phyloP scores from a whole-genome alignment of 2,888 invertebrate genomes.

The Athalia circularis region DNA sequence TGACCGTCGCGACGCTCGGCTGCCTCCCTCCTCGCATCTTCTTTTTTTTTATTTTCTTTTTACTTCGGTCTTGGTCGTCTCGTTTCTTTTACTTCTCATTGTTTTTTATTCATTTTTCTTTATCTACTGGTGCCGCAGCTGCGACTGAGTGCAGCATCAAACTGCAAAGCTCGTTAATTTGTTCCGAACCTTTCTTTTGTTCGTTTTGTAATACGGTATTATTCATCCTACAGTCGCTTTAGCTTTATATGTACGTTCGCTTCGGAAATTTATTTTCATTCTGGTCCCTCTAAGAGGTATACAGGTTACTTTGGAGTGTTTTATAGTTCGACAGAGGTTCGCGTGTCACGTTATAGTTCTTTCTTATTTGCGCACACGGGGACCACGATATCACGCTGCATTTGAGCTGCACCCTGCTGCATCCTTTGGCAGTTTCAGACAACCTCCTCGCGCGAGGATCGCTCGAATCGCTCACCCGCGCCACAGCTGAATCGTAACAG shows the following conservation, averaged over 20 bases:
- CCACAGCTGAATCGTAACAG: slow-evolving; percentile 33
- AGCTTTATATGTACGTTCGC: neutral
- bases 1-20: slow-evolving; percentile 20
- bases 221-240: neutral
- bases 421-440: no score
- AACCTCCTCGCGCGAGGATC: no score
- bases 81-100: no score
- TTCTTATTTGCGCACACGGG: no score
- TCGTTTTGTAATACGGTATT: neutral
- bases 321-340: slow-evolving; percentile 40
- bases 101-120: no score
- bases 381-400: no score
- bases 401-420: no score
- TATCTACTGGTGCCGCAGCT: neutral
- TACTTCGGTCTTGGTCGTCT: no score
- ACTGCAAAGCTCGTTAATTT: slow-evolving; percentile 1
- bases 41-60: neutral
- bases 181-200: neutral
- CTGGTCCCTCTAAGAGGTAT: neutral
- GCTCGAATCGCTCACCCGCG: no score
- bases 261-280: neutral
- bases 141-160: neutral
- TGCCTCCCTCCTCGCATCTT: neutral
- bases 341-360: slow-evolving; percentile 45
- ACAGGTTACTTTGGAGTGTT: slow-evolving; percentile 30